A percentile compares a stretch with the other conserved stretches of the same genome.
These are phyloP conservation scores for Notoglanidium macrostoma DNA, from an alignment of 2,797 vertebrate species.

Conservation along the genomic window DNA sequence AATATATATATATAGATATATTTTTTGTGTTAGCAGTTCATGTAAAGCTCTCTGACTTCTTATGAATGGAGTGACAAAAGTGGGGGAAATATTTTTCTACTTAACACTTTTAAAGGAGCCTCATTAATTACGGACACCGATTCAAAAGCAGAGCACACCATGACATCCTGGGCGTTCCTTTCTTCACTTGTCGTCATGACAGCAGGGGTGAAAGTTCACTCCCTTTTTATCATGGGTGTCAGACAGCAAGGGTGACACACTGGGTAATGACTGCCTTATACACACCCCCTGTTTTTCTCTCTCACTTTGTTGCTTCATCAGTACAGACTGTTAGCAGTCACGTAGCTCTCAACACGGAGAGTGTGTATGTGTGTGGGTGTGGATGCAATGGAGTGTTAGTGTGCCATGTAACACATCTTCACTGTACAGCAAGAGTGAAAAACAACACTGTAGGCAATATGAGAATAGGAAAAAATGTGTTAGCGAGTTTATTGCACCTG, in stretches of 20 bases:
- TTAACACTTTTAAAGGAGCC: slow-evolving; percentile 22
- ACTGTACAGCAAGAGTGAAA: not conserved
- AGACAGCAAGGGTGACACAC: not conserved
- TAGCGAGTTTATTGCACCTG: not conserved
- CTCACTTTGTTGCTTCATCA: slow-evolving; percentile 23
- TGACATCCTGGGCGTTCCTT: slow-evolving; percentile 22
- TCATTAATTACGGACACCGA: slow-evolving; percentile 34
- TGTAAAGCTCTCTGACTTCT: not conserved
- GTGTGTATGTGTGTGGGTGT: not conserved
- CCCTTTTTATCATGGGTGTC: slow-evolving; percentile 30
- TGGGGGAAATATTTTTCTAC: slow-evolving; percentile 31
- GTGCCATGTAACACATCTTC: not conserved
- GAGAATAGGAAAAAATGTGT: no score
- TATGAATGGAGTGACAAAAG: slow-evolving; percentile 20
- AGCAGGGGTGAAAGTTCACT: slow-evolving; percentile 31
- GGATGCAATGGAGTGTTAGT: not conserved
- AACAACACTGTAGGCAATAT: not conserved
- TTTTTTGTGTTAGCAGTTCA: no score
- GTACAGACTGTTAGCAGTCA: not conserved
- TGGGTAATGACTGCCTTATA: slow-evolving; percentile 25
- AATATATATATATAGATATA: no score
- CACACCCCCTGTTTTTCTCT: not conserved
- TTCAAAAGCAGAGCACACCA: slow-evolving; percentile 16
- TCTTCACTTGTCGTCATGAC: slow-evolving; percentile 39
- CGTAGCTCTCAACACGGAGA: not conserved